Evolutionary conservation across 2,797 vertebrate genomes (phyloP).

Genomic region (Manis crassicaudata): DNA sequence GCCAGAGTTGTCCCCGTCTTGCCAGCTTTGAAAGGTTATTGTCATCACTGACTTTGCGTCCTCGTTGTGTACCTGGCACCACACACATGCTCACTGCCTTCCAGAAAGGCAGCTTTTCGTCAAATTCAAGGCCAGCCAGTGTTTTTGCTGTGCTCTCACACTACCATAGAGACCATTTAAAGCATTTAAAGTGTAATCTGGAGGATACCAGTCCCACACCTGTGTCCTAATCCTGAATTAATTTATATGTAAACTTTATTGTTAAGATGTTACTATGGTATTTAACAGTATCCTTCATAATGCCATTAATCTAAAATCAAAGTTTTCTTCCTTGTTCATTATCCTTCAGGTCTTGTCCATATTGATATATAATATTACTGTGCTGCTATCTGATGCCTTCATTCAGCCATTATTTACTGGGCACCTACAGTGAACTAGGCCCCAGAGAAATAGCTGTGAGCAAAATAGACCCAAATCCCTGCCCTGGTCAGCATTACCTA

Average conservation of each 20-base stretch:
- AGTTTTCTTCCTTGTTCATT: neutral
- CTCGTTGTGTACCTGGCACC: neutral
- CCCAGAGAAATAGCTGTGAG: neutral
- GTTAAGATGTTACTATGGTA: neutral
- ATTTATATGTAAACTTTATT: slow-evolving; percentile 18
- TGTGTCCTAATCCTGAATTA: slow-evolving; percentile 18
- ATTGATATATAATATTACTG: neutral
- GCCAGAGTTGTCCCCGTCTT: neutral
- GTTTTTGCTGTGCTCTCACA: neutral
- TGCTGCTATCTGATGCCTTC: neutral
- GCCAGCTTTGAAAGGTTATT: slow-evolving; percentile 50
- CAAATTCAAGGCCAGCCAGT: neutral
- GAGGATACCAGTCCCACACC: neutral
- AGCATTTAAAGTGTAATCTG: no score
- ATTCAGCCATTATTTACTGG: neutral
- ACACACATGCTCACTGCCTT: neutral
- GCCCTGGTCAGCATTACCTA: neutral
- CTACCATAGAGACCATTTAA: neutral
- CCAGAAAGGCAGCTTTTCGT: slow-evolving; percentile 32
- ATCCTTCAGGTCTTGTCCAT: neutral
- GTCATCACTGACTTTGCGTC: neutral
- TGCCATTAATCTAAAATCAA: slow-evolving; percentile 50
- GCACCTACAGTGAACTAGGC: neutral
- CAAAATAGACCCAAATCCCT: neutral
- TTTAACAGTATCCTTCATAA: slow-evolving; percentile 44